phyloP scores from a whole-genome alignment of 2,888 invertebrate genomes.

The Torymus tubicola region DNA sequence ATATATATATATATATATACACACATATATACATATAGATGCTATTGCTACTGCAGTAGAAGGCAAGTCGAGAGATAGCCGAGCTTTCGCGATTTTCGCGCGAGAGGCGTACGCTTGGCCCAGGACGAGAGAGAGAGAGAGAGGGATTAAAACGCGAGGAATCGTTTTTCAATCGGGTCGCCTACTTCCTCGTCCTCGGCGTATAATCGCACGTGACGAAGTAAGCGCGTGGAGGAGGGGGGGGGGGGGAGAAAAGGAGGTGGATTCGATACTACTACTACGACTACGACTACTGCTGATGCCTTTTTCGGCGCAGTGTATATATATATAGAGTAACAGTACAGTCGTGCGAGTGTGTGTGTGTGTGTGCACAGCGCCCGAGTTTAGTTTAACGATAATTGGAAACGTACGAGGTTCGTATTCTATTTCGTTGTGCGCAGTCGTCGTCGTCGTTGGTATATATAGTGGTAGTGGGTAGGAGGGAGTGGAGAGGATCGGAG shows the following conservation, averaged over 20 bases:
- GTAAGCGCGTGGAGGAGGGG: neutral
- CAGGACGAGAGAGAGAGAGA: neutral
- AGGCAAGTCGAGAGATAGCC: neutral
- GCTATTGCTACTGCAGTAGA: no score
- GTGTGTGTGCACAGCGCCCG: neutral
- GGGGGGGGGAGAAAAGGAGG: neutral
- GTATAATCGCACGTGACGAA: slow-evolving; percentile 39
- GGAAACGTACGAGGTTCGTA: slow-evolving; percentile 40
- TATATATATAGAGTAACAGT: no score
- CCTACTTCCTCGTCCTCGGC: slow-evolving; percentile 2
- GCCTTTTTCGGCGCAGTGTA: slow-evolving; percentile 15
- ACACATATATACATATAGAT: neutral
- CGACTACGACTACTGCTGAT: neutral
- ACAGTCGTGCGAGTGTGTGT: no score
- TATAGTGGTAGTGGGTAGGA: no score
- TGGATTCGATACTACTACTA: neutral
- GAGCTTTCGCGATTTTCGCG: slow-evolving; percentile 44
- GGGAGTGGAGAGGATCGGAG: neutral
- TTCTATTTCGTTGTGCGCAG: slow-evolving; percentile 29
- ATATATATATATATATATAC: neutral
- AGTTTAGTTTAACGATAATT: slow-evolving; percentile 52
- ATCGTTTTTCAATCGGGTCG: slow-evolving; percentile 51
- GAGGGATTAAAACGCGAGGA: slow-evolving; percentile 47
- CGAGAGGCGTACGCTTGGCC: neutral
- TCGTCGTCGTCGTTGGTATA: neutral